A percentile compares a stretch with the other conserved stretches of the same genome.
phyloP scores from a whole-genome alignment of 1,140 invertebrate species.

The Chelonus insularis region DNA sequence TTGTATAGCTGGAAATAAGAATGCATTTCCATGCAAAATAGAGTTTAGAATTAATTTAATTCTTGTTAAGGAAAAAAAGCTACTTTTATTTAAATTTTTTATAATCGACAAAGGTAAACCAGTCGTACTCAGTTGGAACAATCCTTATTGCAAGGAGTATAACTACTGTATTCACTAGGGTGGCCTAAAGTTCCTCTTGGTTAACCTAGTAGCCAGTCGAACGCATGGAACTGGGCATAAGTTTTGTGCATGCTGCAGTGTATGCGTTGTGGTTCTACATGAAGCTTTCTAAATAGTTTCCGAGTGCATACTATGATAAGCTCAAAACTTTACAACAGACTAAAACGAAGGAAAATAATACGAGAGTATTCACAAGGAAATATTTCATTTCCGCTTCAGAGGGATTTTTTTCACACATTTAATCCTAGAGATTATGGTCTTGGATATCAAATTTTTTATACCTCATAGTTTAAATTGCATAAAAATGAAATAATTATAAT shows the following conservation, averaged over 20 bases:
- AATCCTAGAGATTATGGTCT: background rate
- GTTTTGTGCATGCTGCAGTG: background rate
- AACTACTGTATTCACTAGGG: background rate
- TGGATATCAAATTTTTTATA: background rate
- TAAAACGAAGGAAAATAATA: background rate
- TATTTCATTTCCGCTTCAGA: background rate
- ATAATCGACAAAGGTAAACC: background rate
- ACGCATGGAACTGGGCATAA: background rate
- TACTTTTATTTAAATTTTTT: no score
- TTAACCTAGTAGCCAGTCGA: slow-evolving; percentile 1
- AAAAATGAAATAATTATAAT: no score
- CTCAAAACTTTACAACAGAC: background rate
- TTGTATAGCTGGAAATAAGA: no score
- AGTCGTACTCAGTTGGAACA: background rate
- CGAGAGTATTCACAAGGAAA: background rate
- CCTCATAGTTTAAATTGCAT: no score
- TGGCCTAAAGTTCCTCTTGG: slow-evolving; percentile 9
- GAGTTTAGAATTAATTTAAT: no score
- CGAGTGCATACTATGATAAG: background rate
- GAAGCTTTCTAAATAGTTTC: background rate
- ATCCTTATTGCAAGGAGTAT: background rate
- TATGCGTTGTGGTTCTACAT: background rate
- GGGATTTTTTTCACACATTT: background rate
- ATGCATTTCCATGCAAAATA: no score
- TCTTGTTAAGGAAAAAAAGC: no score